phyloP scores from a whole-genome alignment of 2,888 invertebrate species.

The Dione vanillae region DNA sequence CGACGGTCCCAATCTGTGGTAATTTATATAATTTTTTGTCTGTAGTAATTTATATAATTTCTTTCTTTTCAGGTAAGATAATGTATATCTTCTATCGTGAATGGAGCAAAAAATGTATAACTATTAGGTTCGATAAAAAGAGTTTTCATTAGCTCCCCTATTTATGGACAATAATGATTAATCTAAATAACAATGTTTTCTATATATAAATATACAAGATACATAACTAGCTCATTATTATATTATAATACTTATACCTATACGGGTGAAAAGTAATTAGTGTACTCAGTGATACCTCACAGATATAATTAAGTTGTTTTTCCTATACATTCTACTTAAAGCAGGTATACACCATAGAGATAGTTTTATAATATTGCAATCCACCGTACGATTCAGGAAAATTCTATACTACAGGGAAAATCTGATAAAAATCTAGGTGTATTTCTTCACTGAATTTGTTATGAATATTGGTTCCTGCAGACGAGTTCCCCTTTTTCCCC shows the following conservation, averaged over 20 bases:
- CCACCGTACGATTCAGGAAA: not conserved
- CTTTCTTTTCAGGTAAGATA: slow-evolving; percentile 48
- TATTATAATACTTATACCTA: not conserved
- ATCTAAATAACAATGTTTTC: too few species aligned
- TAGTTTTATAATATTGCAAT: not conserved
- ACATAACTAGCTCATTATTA: too few species aligned
- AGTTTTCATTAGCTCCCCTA: not conserved
- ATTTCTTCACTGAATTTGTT: slow-evolving; percentile 30
- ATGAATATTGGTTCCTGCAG: slow-evolving; percentile 12
- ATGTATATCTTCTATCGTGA: slow-evolving; percentile 19
- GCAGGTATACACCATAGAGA: not conserved
- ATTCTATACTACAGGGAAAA: slow-evolving; percentile 29
- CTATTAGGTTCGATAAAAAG: not conserved
- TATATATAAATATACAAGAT: too few species aligned
- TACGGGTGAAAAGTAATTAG: not conserved
- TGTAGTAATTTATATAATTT: slow-evolving; percentile 12
- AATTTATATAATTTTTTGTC: not conserved
- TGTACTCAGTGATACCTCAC: not conserved
- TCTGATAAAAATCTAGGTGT: slow-evolving; percentile 28
- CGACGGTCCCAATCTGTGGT: too few species aligned
- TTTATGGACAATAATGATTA: too few species aligned
- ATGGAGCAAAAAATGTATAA: not conserved
- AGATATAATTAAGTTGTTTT: not conserved
- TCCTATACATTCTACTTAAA: not conserved
- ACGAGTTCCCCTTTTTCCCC: slow-evolving; percentile 28